Conservation (phyloP, 64 coral and sea anemone genomes). For the Stylophora pistillata region DNA sequence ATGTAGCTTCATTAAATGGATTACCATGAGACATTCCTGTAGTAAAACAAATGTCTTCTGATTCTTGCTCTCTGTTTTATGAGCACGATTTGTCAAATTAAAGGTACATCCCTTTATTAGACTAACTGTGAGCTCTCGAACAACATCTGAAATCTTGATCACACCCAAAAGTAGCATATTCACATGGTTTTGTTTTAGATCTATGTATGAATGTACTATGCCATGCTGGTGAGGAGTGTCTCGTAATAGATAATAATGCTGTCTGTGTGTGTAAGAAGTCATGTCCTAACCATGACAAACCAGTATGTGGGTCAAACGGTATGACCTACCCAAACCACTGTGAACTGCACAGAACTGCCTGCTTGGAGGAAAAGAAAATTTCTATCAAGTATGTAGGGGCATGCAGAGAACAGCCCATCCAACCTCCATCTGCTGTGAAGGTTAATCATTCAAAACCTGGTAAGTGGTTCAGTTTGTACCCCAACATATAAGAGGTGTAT, state of each 20-base stretch:
- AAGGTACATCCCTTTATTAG: too few species aligned
- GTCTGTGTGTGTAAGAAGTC: slow-evolving; percentile 37
- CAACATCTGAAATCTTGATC: too few species aligned
- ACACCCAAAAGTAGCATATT: too few species aligned
- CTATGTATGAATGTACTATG: slow-evolving; percentile 22
- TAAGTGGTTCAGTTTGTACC: not conserved
- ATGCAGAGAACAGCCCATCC: slow-evolving; percentile 29
- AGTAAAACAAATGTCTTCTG: too few species aligned
- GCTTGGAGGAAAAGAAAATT: slow-evolving; percentile 48
- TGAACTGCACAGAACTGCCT: slow-evolving; percentile 57
- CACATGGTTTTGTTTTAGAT: not conserved
- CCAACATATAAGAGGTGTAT: too few species aligned
- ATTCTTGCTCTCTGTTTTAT: too few species aligned
- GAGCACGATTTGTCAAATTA: too few species aligned
- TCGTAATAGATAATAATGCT: not conserved
- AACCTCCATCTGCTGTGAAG: not conserved
- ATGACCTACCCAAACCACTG: slow-evolving; percentile 62
- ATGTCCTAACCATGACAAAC: slow-evolving; percentile 44
- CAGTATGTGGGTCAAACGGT: slow-evolving; percentile 65
- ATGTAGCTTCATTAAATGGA: too few species aligned
- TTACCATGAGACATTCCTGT: too few species aligned
- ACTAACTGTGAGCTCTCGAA: too few species aligned
- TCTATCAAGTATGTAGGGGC: slow-evolving; percentile 28
- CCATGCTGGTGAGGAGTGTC: slow-evolving; percentile 55
- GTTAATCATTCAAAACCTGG: slow-evolving; percentile 60